phyloP scores from a whole-genome alignment of 2,113 vertebrate genomes.

The Notarius lentiginosus region DNA sequence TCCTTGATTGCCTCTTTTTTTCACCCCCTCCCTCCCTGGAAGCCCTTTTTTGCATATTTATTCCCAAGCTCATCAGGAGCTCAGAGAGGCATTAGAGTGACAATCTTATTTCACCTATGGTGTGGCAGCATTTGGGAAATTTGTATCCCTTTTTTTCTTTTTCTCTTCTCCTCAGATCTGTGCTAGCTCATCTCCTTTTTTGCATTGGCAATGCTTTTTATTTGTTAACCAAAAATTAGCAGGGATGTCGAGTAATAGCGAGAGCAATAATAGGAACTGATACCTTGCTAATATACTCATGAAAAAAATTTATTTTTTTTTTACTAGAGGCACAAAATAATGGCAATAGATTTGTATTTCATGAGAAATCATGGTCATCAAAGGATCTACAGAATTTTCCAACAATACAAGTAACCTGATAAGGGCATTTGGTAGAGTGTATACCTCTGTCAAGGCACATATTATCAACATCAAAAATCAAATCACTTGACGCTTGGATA shows the following conservation, averaged over 20 bases:
- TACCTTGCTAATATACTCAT: neutral
- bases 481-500: too few species aligned
- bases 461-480: too few species aligned
- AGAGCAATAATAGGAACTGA: too few species aligned
- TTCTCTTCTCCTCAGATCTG: neutral
- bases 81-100: constrained; percentile 87
- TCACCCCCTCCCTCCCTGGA: constrained; percentile 28
- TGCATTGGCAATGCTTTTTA: constrained; percentile 34
- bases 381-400: neutral
- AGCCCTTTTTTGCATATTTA: constrained; percentile 95
- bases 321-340: neutral
- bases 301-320: neutral
- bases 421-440: too few species aligned
- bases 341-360: neutral
- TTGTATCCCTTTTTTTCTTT: constrained; percentile 65
- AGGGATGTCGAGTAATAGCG: neutral
- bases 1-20: constrained; percentile 91
- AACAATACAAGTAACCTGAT: neutral
- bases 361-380: neutral
- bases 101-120: constrained; percentile 94
- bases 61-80: constrained; percentile 89
- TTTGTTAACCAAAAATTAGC: constrained; percentile 39
- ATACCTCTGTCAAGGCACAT: too few species aligned
- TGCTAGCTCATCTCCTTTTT: neutral
- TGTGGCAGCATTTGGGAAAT: constrained; percentile 78